Conservation (phyloP, 2,888 invertebrate species). For the Agrenia bidenticulata region DNA sequence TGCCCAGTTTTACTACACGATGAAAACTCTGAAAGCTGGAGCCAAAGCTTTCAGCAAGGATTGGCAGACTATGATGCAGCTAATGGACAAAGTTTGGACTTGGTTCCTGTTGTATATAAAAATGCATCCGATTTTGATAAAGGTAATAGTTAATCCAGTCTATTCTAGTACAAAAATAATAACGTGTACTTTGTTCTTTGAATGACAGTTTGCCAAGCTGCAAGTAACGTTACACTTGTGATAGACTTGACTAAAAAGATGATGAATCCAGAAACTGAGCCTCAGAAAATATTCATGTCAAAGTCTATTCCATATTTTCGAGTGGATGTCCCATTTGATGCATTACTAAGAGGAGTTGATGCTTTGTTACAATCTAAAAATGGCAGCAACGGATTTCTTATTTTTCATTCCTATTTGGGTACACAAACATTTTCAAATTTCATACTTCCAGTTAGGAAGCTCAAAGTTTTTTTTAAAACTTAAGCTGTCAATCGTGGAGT, state of each 20-base stretch:
- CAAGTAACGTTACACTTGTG: constrained; percentile 62
- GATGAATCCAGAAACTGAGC: constrained; percentile 42
- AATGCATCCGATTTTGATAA: constrained; percentile 47
- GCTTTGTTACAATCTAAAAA: constrained; percentile 43
- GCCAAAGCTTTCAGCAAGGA: constrained; percentile 38
- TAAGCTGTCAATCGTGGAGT: constrained; percentile 48
- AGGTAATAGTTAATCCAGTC: constrained; percentile 29
- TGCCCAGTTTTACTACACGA: constrained; percentile 44
- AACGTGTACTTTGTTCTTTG: constrained; percentile 10
- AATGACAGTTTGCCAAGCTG: constrained; percentile 61
- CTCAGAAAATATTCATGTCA: constrained; percentile 43
- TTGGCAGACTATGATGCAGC: constrained; percentile 38
- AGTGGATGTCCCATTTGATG: constrained; percentile 46
- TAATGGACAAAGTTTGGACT: constrained; percentile 37
- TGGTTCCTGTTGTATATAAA: constrained; percentile 36
- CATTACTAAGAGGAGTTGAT: constrained; percentile 45
- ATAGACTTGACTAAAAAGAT: constrained; percentile 63
- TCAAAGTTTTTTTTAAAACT: background rate
- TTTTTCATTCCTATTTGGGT: constrained; percentile 48
- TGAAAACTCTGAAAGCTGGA: constrained; percentile 38
- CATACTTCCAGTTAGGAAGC: background rate
- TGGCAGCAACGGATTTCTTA: constrained; percentile 52
- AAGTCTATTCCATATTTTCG: constrained; percentile 49
- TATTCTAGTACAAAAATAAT: background rate
- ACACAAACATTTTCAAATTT: background rate